These are phyloP conservation scores for Palythoa grandiflora DNA, from an alignment of 92 coral and sea anemone species.

Conservation along the genomic window DNA sequence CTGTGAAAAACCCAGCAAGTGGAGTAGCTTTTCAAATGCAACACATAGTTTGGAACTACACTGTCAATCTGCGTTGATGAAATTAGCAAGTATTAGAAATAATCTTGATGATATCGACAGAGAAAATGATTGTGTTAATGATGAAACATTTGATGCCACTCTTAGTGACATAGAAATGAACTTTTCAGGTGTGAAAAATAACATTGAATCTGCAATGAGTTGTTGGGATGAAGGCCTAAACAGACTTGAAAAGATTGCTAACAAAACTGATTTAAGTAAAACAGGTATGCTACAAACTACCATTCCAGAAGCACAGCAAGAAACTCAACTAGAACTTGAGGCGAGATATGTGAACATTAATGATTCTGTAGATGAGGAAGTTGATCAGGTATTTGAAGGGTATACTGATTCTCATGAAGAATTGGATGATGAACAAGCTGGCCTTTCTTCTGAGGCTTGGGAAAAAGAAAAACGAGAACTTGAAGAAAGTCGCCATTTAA, in stretches of 20 bases:
- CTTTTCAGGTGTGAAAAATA: constrained; percentile 64
- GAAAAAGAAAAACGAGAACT: constrained; percentile 68
- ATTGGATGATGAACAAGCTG: constrained; percentile 27
- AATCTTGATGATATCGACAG: constrained; percentile 37
- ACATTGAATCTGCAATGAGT: constrained; percentile 71
- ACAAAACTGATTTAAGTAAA: constrained; percentile 16
- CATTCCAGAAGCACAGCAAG: background rate
- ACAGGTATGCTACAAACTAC: constrained; percentile 8
- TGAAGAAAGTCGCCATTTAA: constrained; percentile 84
- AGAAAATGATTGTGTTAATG: constrained; percentile 28
- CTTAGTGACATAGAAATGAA: constrained; percentile 54
- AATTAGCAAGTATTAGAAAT: constrained; percentile 63
- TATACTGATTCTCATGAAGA: constrained; percentile 79
- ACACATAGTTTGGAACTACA: constrained; percentile 90
- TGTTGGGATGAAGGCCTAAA: constrained; percentile 86
- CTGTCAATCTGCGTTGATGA: constrained; percentile 76
- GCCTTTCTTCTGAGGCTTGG: constrained; percentile 67
- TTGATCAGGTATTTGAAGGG: constrained; percentile 90
- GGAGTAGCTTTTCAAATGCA: constrained; percentile 68
- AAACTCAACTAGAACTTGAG: constrained; percentile 27
- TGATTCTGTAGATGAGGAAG: constrained; percentile 31
- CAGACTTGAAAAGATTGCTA: constrained; percentile 48
- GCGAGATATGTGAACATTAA: background rate
- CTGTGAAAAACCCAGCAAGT: constrained; percentile 16
- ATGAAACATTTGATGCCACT: background rate